Percentiles rank a stretch among this genome's conserved stretches.
Evolutionary conservation across 64 coral and sea anemone species (phyloP).

Genomic region (Pocillopora damicornis): DNA sequence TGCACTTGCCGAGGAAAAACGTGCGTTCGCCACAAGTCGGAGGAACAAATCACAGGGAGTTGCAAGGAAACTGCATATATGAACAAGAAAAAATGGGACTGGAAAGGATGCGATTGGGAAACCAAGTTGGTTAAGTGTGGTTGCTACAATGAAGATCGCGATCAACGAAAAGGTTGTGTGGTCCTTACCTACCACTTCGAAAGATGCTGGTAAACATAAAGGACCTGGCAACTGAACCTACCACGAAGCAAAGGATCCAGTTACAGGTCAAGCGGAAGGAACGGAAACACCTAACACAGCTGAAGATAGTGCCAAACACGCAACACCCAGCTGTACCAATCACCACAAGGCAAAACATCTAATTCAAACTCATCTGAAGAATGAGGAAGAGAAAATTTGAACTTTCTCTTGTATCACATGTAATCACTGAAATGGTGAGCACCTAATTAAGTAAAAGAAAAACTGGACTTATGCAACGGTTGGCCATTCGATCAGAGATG

Average conservation of each 20-base stretch:
- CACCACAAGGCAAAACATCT: not conserved
- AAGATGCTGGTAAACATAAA: not conserved
- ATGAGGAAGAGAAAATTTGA: not conserved
- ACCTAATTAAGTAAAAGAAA: too few species aligned
- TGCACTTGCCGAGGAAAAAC: slow-evolving; percentile 36
- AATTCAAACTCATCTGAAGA: not conserved
- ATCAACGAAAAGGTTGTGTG: not conserved
- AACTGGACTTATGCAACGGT: too few species aligned
- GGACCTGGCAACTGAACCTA: not conserved
- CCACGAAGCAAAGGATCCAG: not conserved
- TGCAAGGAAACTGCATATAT: slow-evolving; percentile 17
- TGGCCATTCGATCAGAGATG: not conserved
- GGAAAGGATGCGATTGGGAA: slow-evolving; percentile 43
- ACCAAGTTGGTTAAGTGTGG: not conserved
- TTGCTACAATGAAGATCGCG: slow-evolving; percentile 4
- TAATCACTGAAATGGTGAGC: too few species aligned
- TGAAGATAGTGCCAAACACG: too few species aligned
- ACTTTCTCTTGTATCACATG: not conserved
- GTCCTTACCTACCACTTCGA: not conserved
- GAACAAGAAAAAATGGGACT: not conserved
- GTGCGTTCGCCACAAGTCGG: slow-evolving; percentile 47
- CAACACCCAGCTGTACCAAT: too few species aligned
- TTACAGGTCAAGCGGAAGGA: too few species aligned
- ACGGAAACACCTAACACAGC: too few species aligned
- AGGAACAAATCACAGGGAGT: slow-evolving; percentile 11